A percentile compares a stretch with the other conserved stretches of the same genome.
Evolutionary conservation across 2,113 vertebrate genomes (phyloP).

Genomic region (Toxotes chatareus): DNA sequence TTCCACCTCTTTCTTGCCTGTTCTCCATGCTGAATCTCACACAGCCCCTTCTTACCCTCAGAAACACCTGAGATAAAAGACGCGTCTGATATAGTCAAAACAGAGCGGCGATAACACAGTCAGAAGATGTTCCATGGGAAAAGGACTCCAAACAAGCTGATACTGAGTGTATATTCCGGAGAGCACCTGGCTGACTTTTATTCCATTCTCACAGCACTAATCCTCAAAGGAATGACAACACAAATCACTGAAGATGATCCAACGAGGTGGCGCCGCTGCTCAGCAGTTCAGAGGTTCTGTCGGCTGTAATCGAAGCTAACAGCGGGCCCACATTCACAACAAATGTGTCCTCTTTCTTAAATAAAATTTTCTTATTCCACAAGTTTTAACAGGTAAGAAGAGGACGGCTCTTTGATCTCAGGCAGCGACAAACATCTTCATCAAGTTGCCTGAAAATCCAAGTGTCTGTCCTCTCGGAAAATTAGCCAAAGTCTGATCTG

Average conservation of each 20-base stretch:
- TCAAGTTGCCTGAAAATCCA: neutral
- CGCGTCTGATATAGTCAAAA: neutral
- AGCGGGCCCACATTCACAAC: neutral
- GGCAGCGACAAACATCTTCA: neutral
- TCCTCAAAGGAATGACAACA: constrained; percentile 49
- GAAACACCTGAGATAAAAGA: constrained; percentile 4
- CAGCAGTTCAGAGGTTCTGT: neutral
- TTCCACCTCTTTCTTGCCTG: too few relatives aligned
- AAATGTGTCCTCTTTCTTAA: neutral
- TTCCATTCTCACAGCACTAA: constrained; percentile 27
- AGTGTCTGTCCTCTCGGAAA: neutral
- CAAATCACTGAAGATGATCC: neutral
- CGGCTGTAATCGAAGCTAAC: neutral
- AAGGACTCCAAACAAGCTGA: constrained; percentile 18
- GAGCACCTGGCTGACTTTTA: neutral
- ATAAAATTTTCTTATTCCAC: neutral
- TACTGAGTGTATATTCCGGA: neutral
- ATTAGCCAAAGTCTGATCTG: neutral
- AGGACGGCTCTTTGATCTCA: neutral
- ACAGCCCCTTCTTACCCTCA: neutral
- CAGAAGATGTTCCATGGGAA: neutral
- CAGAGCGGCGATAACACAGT: too few relatives aligned
- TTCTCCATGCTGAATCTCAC: too few relatives aligned
- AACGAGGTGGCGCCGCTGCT: neutral
- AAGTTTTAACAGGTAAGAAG: neutral